These are phyloP conservation scores for Phrynosoma blainvillii DNA, from an alignment of 2,113 vertebrate genomes.

Conservation along the genomic window DNA sequence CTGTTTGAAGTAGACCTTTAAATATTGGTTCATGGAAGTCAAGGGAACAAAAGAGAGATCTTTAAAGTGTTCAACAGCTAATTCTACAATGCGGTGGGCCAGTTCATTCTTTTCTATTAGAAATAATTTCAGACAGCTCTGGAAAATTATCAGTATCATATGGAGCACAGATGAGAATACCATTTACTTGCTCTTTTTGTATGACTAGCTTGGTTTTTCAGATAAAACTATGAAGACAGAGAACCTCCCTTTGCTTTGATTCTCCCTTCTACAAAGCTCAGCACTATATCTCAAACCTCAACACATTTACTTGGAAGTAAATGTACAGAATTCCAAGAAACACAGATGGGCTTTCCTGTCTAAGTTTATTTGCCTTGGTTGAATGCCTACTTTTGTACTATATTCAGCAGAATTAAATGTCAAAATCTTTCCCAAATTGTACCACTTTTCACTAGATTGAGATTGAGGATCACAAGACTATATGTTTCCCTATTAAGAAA, in stretches of 20 bases:
- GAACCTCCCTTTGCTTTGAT: background rate
- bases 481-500: background rate
- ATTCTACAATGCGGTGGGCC: background rate
- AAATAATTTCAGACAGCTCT: conserved; percentile 17
- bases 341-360: background rate
- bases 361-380: background rate
- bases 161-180: background rate
- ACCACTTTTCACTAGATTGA: background rate
- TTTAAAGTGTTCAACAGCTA: conserved; percentile 29
- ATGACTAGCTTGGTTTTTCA: background rate
- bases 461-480: too few species aligned
- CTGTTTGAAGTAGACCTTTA: background rate
- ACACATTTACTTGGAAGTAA: background rate
- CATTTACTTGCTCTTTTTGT: background rate
- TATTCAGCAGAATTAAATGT: background rate
- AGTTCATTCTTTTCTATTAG: background rate
- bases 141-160: background rate
- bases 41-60: conserved; percentile 1
- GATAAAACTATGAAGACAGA: background rate
- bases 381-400: too few species aligned
- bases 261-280: background rate
- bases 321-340: background rate
- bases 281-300: background rate
- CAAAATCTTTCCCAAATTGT: background rate
- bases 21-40: conserved; percentile 3